A percentile compares a stretch with the other conserved stretches of the same genome.
Conservation (phyloP, 1,140 invertebrate genomes). For the Nymphalis io region DNA sequence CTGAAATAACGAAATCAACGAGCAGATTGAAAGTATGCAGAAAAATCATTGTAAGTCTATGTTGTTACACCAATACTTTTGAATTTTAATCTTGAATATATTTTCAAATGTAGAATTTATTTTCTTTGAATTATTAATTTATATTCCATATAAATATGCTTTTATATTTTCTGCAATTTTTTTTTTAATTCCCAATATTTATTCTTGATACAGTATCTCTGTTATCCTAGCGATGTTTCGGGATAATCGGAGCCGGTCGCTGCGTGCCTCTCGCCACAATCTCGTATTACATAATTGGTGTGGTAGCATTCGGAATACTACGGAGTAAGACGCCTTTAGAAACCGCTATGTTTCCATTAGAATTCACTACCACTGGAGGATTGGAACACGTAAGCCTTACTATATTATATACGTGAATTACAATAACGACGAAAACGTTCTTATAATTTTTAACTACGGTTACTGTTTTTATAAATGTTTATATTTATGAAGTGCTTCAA, state of each 20-base stretch:
- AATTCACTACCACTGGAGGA: constrained; percentile 86
- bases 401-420: background rate
- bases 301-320: constrained; percentile 83
- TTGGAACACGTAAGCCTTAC: constrained; percentile 76
- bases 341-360: constrained; percentile 84
- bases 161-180: no score
- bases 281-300: constrained; percentile 83
- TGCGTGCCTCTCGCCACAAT: constrained; percentile 68
- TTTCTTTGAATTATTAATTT: no score
- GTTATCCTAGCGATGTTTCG: constrained; percentile 48
- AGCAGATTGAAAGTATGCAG: constrained; percentile 29
- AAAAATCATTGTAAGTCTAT: constrained; percentile 39
- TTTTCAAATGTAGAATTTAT: background rate
- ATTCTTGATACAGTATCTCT: background rate
- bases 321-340: constrained; percentile 80
- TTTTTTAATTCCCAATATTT: background rate
- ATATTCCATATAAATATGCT: background rate
- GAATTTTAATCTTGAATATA: background rate
- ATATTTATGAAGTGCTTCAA: no score
- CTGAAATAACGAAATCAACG: constrained; percentile 42
- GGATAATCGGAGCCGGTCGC: constrained; percentile 64
- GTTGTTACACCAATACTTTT: no score
- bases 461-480: no score
- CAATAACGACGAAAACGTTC: no score
- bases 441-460: no score